Evolutionary conservation across 2,888 invertebrate species (phyloP), one percentile per base, ranked within the genome.

Genomic region (Folsomia manolachei): DNA sequence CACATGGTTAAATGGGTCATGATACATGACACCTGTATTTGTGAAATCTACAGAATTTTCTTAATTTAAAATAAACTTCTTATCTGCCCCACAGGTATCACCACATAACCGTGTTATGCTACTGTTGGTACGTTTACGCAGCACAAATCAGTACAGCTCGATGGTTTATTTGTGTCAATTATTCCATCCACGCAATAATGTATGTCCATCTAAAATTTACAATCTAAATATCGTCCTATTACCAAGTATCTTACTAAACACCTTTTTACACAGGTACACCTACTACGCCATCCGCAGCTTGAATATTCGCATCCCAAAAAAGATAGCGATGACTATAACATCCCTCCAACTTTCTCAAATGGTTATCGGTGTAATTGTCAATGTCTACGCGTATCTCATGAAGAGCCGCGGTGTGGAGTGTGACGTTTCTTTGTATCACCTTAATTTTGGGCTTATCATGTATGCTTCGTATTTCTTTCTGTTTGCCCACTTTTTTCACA

Each of bases 151-250:
- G 94, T 11, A 92, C 93, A 61, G 94, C 94, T 69, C 89, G 95
- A 79, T 95, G 95, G 95, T 96, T 94, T 85, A 92, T 95, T 82
- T 93, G 93, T 71, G 95, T 96, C 93, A 96, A 96, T 86, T 95
- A 93, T 83, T 92, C 91, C 83, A 94, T 96, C 71, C 94, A 94
- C 85, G 89, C 90, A 73, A 88, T 94, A 80, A 96, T 96, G 96
- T 56, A 56, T 7, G 19, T 51, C 9, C 9, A 51, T 9, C 51
- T 11, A 51, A 51, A n/a, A n/a, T n/a, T n/a, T n/a, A n/a, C n/a
- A n/a, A n/a, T n/a, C n/a, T n/a, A n/a, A n/a, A 95, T 94, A 85
- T 89, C 91, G 4, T 95, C 95, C 86, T 73, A 73, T 52, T 60
- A n/a, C 14, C 9, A n/a, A 14, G 7, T n/a, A 14, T 9, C 19